Evolutionary conservation across 2,888 invertebrate genomes (phyloP), one percentile per base, ranked within the genome.

Genomic region (Criorhina ranunculi): DNA sequence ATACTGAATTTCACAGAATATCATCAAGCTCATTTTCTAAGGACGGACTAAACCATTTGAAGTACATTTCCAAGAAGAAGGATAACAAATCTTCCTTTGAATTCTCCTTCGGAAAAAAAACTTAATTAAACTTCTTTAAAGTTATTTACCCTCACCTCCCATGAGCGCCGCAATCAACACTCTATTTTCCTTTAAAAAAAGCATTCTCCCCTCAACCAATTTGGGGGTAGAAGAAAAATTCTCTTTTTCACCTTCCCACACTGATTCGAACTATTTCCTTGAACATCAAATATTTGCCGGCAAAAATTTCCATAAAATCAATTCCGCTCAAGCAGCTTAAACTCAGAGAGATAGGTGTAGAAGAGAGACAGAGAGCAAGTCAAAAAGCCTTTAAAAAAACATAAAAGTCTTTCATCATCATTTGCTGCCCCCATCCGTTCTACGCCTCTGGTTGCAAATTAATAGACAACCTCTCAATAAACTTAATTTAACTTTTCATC

Each of bases 401-500:
- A 42, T 42, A 35, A 75, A 57, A 64, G 69, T 59, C 76, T 75
- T 81, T 81, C 76, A 76, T 81, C 76, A 76, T 76, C 76, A 57
- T 79, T 72, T 62, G 15, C 29, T 9, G 17, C 9, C 49, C 9
- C 12, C 64, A 24, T 3, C 24, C 15, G 24, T 7, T 19, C n/a
- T 24, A 19, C 37, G 29, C 62, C 62, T 33, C 46, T 9, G 35
- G 64, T 66, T 53, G 49, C 49, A 81, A 81, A 81, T 81, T 76
- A 81, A 81, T 81, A 76, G 69, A 81, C 81, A 81, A 81, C 76
- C 81, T 81, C 81, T 46, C 70, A 59, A 70, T 81, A 81, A 81
- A 81, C 81, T 81, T 81, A 81, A 76, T 81, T 81, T 70, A 81
- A 81, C 70, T 81, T 81, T 81, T 76, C 64, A 81, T 76, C 15